Evolutionary conservation across 2,797 vertebrate genomes (phyloP).

Genomic region (Streptopelia turtur): DNA sequence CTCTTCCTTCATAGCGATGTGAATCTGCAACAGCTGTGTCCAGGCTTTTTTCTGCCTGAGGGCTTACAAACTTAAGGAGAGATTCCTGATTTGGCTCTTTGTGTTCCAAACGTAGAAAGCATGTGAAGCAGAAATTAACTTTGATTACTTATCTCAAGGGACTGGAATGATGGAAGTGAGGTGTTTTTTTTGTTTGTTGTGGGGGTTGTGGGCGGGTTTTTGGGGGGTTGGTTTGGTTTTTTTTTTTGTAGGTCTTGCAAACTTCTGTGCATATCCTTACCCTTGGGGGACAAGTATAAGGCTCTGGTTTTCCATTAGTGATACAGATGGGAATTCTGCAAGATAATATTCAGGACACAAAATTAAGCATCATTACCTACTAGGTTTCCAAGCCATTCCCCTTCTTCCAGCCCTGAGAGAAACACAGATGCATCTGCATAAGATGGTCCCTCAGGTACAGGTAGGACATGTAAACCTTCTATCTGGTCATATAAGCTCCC

Average conservation of each 20-base stretch:
- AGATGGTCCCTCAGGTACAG: neutral
- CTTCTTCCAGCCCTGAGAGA: neutral
- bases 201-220: neutral
- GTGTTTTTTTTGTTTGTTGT: neutral
- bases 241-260: neutral
- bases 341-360: neutral
- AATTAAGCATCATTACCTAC: neutral
- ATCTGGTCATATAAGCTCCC: rapidly evolving
- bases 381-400: neutral
- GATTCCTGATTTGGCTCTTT: neutral
- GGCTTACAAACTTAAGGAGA: neutral
- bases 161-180: neutral
- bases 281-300: neutral
- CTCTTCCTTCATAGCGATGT: neutral
- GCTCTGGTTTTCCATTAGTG: neutral
- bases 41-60: neutral
- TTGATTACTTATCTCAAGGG: neutral
- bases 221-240: too few species aligned
- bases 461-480: neutral
- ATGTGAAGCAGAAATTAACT: neutral
- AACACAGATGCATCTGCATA: neutral
- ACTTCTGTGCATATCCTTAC: neutral
- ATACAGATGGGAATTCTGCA: neutral
- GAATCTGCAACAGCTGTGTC: neutral
- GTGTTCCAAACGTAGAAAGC: neutral